These are phyloP conservation scores for Andricus grossulariae DNA, from an alignment of 1,140 invertebrate species.

Conservation along the genomic window DNA sequence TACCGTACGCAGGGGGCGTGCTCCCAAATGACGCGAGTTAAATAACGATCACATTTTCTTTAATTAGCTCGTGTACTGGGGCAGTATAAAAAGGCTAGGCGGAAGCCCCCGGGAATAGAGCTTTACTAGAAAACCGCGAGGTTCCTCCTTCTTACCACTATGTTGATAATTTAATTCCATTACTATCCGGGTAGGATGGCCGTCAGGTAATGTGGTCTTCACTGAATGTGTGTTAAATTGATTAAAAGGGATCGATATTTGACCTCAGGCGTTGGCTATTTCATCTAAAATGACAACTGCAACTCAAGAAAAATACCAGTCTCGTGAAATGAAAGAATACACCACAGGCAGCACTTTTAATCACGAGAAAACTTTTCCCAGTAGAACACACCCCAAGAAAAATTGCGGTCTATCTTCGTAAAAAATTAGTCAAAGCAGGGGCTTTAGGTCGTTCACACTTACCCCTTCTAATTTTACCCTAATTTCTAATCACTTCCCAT, in stretches of 20 bases:
- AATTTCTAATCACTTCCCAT: too few relatives aligned
- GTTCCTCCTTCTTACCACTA: slow-evolving; percentile 15
- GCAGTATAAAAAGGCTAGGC: slow-evolving; percentile 6
- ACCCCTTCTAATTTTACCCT: too few relatives aligned
- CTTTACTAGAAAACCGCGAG: slow-evolving; percentile 5
- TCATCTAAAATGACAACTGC: background rate
- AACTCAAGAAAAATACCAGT: too few relatives aligned
- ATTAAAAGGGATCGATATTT: slow-evolving; percentile 3
- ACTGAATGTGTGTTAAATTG: slow-evolving; percentile 8
- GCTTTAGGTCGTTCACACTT: too few relatives aligned
- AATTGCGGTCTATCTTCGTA: too few relatives aligned
- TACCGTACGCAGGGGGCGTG: background rate
- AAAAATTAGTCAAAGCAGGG: too few relatives aligned
- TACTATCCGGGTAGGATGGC: slow-evolving; percentile 19
- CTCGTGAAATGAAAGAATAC: too few relatives aligned
- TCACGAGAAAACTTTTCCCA: too few relatives aligned
- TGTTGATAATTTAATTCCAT: slow-evolving; percentile 27
- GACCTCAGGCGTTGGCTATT: background rate
- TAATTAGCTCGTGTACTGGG: slow-evolving; percentile 1
- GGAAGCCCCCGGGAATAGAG: background rate
- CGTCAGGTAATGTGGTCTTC: slow-evolving; percentile 3
- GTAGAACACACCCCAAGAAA: too few relatives aligned
- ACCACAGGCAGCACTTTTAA: too few relatives aligned
- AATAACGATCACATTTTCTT: slow-evolving; percentile 21
- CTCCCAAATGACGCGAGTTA: slow-evolving; percentile 25